Evolutionary conservation across 1,140 invertebrate genomes (phyloP), one percentile per base, ranked within the genome.

Genomic region (Trichogramma pretiosum): DNA sequence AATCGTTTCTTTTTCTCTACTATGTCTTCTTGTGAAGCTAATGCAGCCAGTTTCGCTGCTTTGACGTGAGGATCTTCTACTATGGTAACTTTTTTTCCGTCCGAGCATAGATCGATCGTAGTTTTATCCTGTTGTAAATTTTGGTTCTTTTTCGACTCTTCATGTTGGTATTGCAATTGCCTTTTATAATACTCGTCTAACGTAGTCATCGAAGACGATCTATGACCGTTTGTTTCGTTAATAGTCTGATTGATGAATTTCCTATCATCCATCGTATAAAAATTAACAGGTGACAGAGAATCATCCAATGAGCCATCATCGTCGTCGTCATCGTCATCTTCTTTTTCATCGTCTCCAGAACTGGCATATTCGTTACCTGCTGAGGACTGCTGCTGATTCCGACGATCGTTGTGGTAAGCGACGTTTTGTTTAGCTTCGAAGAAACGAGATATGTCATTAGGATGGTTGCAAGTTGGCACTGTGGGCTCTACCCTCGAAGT

Each of bases 381-480:
- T 18, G 52, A 58, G 3, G 41, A 39, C 24, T 28, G 24, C 5
- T 11, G 5, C 5, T 42, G 16, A 16, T 14, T 9, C 1, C n/a
- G 5, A 9, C 24, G 23, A 3, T 11, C 38, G 21, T 44, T 32
- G 5, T 44, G 41, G 26, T 41, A 51, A 2, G 36, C 8, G 13
- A 51, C 33, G 10, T 51, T 32, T 4, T 23, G 43, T 9, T 24
- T 40, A 0, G 61, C 56, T 33, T 70, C 60, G 22, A 73, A 70
- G 28, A 67, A 73, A 8, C 67, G 58, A 2, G 68, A 63, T 28
- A 70, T 59, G 18, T 68, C 64, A 19, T 60, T 63, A 8, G 65
- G 62, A 23, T 56, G 54, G 21, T 53, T 44, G 9, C 36, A 17
- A 11, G 21, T 9, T n/a, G n/a, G n/a, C n/a, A n/a, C n/a, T n/a